Evolutionary conservation across 2,888 invertebrate genomes (phyloP).

Genomic region (Synanthedon myopaeformis): DNA sequence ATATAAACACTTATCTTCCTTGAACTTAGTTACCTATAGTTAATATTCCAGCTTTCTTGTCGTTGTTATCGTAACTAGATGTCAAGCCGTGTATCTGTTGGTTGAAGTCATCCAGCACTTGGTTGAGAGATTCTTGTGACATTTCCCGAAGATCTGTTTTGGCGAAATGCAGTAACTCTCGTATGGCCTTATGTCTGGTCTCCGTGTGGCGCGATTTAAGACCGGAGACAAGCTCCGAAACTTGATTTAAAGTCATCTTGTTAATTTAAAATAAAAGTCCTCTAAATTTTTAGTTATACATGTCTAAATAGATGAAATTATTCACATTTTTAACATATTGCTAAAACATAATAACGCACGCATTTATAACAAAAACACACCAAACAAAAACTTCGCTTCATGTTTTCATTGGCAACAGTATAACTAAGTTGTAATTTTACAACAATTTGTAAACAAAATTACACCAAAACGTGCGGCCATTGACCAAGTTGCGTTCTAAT

Average conservation of each 20-base stretch:
- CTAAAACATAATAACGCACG: neutral
- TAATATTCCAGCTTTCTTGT: slow-evolving; percentile 94
- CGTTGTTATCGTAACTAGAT: slow-evolving; percentile 89
- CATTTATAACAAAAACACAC: no score
- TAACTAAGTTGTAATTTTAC: neutral
- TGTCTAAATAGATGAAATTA: neutral
- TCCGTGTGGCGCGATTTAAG: slow-evolving; percentile 91
- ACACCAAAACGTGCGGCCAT: slow-evolving; percentile 37
- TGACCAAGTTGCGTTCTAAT: slow-evolving; percentile 19
- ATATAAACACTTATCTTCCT: neutral
- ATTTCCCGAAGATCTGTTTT: slow-evolving; percentile 90
- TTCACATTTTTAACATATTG: slow-evolving; percentile 1
- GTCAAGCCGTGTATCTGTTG: slow-evolving; percentile 96
- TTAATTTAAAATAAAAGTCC: neutral
- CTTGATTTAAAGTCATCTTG: slow-evolving; percentile 51
- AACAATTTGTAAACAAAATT: slow-evolving; percentile 34
- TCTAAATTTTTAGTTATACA: no score
- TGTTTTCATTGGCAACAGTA: neutral
- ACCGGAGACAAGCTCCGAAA: slow-evolving; percentile 84
- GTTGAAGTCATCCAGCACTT: slow-evolving; percentile 93
- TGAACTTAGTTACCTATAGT: slow-evolving; percentile 77
- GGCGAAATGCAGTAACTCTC: slow-evolving; percentile 88
- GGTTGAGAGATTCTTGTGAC: slow-evolving; percentile 85
- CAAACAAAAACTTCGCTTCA: neutral
- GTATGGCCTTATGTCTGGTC: slow-evolving; percentile 84